Percentiles rank a stretch among this genome's conserved stretches.
Evolutionary conservation across 2,797 vertebrate species (phyloP).

Genomic region (Menidia menidia): DNA sequence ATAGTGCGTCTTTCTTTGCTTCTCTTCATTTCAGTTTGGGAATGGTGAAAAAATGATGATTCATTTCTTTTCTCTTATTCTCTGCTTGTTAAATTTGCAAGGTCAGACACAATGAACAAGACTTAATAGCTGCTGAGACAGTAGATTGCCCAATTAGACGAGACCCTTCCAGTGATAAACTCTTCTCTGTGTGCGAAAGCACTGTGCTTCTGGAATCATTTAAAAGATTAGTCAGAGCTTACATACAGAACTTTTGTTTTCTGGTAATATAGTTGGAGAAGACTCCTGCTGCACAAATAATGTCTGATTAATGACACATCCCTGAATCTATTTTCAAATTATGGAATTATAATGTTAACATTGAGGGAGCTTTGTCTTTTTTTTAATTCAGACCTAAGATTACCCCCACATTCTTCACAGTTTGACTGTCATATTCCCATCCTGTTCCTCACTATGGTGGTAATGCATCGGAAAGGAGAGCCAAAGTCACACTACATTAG

Average conservation of each 20-base stretch:
- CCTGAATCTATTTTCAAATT: slow-evolving; percentile 41
- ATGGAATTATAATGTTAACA: slow-evolving; percentile 45
- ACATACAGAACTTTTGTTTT: slow-evolving; percentile 30
- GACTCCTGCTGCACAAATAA: slow-evolving; percentile 19
- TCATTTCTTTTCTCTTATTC: slow-evolving; percentile 37
- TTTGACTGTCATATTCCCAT: slow-evolving; percentile 62
- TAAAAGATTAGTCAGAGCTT: slow-evolving; percentile 58
- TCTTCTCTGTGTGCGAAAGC: slow-evolving; percentile 42
- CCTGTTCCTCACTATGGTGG: slow-evolving; percentile 71
- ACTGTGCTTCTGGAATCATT: slow-evolving; percentile 69
- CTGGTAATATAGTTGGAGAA: slow-evolving; percentile 1
- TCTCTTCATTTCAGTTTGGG: slow-evolving; percentile 44
- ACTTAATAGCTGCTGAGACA: slow-evolving; percentile 64
- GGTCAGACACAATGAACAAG: slow-evolving; percentile 62
- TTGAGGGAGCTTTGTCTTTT: slow-evolving; percentile 49
- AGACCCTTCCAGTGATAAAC: slow-evolving; percentile 56
- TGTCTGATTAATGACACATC: slow-evolving; percentile 37
- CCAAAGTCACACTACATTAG: slow-evolving; percentile 85
- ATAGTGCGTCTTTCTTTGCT: slow-evolving; percentile 40
- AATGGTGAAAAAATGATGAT: slow-evolving; percentile 52
- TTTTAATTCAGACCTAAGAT: slow-evolving; percentile 24
- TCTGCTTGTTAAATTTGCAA: slow-evolving; percentile 72
- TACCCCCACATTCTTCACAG: slow-evolving; percentile 42
- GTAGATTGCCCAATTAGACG: slow-evolving; percentile 67
- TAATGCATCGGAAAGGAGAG: slow-evolving; percentile 82